Evolutionary conservation across 2,888 invertebrate genomes (phyloP).

Genomic region (Parasteatoda lunata): DNA sequence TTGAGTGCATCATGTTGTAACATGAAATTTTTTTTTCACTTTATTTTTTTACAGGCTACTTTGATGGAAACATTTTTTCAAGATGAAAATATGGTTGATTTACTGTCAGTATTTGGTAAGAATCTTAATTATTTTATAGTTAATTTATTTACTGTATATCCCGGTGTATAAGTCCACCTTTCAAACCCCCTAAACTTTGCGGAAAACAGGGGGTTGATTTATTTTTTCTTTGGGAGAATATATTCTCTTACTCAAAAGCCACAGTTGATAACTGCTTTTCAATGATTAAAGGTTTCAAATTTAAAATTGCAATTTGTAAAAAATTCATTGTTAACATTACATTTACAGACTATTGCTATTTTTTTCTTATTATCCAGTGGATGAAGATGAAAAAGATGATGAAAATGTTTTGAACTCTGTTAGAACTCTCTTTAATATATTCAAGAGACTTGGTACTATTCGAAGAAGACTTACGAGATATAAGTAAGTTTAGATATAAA

Average conservation of each 20-base stretch:
- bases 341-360: too few relatives aligned
- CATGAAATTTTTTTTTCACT: background rate
- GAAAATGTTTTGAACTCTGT: slow-evolving; percentile 73
- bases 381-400: slow-evolving; percentile 69
- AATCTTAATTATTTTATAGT: background rate
- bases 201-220: background rate
- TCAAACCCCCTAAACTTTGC: background rate
- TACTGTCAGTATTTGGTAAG: slow-evolving; percentile 70
- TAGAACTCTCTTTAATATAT: slow-evolving; percentile 74
- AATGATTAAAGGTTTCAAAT: too few relatives aligned
- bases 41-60: slow-evolving; percentile 75
- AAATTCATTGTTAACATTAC: too few relatives aligned
- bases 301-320: too few relatives aligned
- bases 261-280: too few relatives aligned
- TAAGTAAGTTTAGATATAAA: slow-evolving; percentile 24
- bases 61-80: slow-evolving; percentile 79
- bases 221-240: background rate
- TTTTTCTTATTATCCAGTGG: slow-evolving; percentile 63
- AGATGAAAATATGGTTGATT: slow-evolving; percentile 75
- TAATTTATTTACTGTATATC: background rate
- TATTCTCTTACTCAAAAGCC: too few relatives aligned
- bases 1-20: too few relatives aligned
- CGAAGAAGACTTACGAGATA: slow-evolving; percentile 75
- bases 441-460: slow-evolving; percentile 75
- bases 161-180: background rate